Conservation (phyloP, 2,888 invertebrate species). For the Smittia aterrima region DNA sequence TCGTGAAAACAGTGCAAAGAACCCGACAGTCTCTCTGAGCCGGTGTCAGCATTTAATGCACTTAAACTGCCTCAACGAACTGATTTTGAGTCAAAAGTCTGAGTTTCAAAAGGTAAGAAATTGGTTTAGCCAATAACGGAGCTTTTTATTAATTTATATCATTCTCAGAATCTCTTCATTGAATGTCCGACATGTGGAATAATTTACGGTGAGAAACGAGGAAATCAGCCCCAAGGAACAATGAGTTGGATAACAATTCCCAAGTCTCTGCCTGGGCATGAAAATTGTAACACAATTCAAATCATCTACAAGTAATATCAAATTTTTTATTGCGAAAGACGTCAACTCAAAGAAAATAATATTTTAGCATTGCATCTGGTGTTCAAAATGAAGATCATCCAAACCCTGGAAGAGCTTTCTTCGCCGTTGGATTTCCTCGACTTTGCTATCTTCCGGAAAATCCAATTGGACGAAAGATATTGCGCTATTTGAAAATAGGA, state of each 20-base stretch:
- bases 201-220: conserved; percentile 75
- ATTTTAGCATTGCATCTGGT: conserved; percentile 77
- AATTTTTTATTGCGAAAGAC: neutral
- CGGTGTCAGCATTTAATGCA: conserved; percentile 80
- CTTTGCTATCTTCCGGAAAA: conserved; percentile 82
- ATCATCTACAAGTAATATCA: conserved; percentile 71
- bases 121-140: neutral
- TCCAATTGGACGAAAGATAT: conserved; percentile 71
- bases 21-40: conserved; percentile 64
- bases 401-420: conserved; percentile 78
- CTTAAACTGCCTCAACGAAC: conserved; percentile 72
- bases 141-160: conserved; percentile 26
- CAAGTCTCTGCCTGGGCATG: conserved; percentile 67
- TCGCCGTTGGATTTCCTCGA: conserved; percentile 83
- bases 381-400: conserved; percentile 78
- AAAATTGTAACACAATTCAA: conserved; percentile 67
- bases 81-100: conserved; percentile 65
- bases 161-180: conserved; percentile 65
- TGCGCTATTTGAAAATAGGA: conserved; percentile 72
- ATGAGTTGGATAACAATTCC: conserved; percentile 79
- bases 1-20: conserved; percentile 51
- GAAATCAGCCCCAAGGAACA: conserved; percentile 77
- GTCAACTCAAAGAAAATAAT: conserved; percentile 28
- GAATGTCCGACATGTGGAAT: conserved; percentile 85
- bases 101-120: conserved; percentile 51